Percentiles rank a stretch among this genome's conserved stretches.
phyloP scores from a whole-genome alignment of 2,113 vertebrate species.

The Hassar affinis region DNA sequence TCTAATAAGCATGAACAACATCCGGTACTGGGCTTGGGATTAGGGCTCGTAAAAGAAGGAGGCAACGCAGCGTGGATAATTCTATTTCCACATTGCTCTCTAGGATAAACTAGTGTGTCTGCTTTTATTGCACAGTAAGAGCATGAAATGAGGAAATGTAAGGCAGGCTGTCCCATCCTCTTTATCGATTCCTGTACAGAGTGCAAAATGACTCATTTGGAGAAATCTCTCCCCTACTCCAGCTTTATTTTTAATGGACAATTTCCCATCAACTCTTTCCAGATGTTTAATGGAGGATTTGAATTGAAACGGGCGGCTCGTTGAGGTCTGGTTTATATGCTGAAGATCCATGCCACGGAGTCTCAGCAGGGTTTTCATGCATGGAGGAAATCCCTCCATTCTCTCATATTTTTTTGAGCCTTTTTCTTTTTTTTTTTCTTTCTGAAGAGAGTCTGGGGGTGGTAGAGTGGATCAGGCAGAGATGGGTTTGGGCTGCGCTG shows the following conservation, averaged over 20 bases:
- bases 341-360: conserved; percentile 26
- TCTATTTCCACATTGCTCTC: background rate
- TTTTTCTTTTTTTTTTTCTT: background rate
- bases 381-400: conserved; percentile 34
- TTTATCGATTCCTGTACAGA: background rate
- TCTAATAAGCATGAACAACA: conserved; percentile 2
- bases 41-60: background rate
- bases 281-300: conserved; percentile 43
- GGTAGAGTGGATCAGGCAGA: background rate
- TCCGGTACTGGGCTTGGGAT: background rate
- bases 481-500: conserved; percentile 18
- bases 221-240: conserved; percentile 11
- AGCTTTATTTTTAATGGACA: conserved; percentile 26
- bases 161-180: background rate
- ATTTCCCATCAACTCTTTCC: conserved; percentile 9
- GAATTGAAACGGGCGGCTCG: conserved; percentile 15
- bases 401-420: background rate
- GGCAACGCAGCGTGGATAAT: background rate
- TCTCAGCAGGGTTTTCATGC: conserved; percentile 22
- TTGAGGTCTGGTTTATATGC: conserved; percentile 39
- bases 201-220: background rate
- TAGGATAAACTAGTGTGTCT: conserved; percentile 15
- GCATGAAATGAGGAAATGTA: conserved; percentile 9
- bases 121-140: conserved; percentile 5
- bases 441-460: background rate